Conservation (phyloP, 1,140 invertebrate species). For the Diprion similis region DNA sequence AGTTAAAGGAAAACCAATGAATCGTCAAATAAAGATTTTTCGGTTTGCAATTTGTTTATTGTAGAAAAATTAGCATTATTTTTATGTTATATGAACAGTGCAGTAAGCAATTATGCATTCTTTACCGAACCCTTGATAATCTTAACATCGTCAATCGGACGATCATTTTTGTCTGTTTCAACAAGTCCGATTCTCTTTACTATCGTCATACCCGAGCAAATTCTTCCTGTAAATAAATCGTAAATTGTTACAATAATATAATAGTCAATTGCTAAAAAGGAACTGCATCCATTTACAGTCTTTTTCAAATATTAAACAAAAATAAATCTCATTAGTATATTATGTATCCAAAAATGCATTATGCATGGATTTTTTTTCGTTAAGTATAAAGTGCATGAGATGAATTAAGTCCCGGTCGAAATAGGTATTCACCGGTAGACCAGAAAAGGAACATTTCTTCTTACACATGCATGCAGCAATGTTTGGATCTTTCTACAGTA, state of each 20-base stretch:
- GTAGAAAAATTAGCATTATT: no score
- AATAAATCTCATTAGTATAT: no score
- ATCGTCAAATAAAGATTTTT: no score
- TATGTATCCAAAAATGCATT: no score
- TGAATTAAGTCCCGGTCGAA: no score
- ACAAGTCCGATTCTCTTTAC: conserved; percentile 91
- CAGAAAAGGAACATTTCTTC: no score
- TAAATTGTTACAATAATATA: conserved; percentile 13
- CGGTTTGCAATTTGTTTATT: no score
- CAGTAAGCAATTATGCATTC: conserved; percentile 39
- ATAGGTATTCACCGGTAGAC: no score
- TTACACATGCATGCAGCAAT: neutral
- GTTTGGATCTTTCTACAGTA: conserved; percentile 12
- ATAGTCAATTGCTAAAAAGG: neutral
- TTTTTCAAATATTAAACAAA: neutral
- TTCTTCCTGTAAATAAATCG: conserved; percentile 62
- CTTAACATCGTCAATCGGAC: conserved; percentile 89
- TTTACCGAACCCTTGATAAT: conserved; percentile 75
- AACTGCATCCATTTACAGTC: neutral
- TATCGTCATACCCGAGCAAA: conserved; percentile 87
- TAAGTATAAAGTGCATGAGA: no score
- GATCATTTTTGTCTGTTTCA: conserved; percentile 90
- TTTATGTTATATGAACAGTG: no score
- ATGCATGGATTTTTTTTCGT: no score
- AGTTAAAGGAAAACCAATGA: no score